These are phyloP conservation scores for Pseudoips prasinana DNA, from an alignment of 2,888 invertebrate genomes.

Conservation along the genomic window DNA sequence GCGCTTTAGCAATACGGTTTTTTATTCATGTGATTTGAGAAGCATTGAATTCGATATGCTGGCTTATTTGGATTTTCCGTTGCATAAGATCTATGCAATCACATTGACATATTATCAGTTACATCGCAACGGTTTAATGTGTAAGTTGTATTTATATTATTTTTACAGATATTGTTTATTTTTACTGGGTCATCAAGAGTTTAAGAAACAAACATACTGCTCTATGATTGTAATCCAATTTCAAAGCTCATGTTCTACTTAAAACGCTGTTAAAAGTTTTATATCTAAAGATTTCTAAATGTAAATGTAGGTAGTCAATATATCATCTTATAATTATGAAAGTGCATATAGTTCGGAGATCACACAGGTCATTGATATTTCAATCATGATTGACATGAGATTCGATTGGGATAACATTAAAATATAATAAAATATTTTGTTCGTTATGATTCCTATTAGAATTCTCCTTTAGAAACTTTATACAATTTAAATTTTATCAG, in stretches of 20 bases:
- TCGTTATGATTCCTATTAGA: too few relatives aligned
- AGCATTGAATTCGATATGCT: conserved; percentile 32
- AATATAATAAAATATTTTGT: too few relatives aligned
- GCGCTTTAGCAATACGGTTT: conserved; percentile 44
- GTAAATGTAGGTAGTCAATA: conserved; percentile 1
- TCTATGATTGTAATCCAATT: too few relatives aligned
- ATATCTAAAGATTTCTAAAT: too few relatives aligned
- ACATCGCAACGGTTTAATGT: conserved; percentile 39
- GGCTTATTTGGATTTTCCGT: conserved; percentile 50
- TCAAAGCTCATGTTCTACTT: too few relatives aligned
- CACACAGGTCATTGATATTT: conserved; percentile 8
- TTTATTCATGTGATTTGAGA: conserved; percentile 32
- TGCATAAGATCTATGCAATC: conserved; percentile 50
- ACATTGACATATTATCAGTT: conserved; percentile 43
- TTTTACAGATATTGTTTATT: too few relatives aligned
- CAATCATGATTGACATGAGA: conserved; percentile 8
- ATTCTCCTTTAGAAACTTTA: too few relatives aligned
- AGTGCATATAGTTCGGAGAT: conserved; percentile 3
- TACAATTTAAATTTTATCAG: too few relatives aligned
- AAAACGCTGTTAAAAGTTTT: too few relatives aligned
- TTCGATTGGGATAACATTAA: conserved; percentile 1
- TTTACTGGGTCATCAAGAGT: too few relatives aligned
- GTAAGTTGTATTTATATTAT: conserved; percentile 33
- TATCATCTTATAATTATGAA: conserved; percentile 3
- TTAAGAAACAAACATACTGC: too few relatives aligned